These are phyloP conservation scores for Toxotes chatareus DNA, from an alignment of 2,113 vertebrate genomes.

Conservation along the genomic window DNA sequence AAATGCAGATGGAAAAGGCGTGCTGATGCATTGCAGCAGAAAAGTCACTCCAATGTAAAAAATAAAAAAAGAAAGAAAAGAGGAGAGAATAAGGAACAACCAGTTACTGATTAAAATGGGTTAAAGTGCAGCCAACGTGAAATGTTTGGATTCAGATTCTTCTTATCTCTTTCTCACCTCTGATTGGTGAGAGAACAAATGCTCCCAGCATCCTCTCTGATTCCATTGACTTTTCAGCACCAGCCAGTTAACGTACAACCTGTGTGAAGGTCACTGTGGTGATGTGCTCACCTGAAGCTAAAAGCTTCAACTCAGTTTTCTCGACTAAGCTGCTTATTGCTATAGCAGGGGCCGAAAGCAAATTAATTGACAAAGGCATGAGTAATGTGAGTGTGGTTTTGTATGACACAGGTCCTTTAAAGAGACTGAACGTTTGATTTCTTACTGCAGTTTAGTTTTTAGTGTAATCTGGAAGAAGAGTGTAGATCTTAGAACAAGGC, in stretches of 20 bases:
- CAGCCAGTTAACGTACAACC: slow-evolving; percentile 53
- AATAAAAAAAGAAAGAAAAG: too few relatives aligned
- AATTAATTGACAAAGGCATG: slow-evolving; percentile 9
- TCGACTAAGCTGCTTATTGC: slow-evolving; percentile 45
- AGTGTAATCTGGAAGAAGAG: neutral
- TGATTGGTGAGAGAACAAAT: slow-evolving; percentile 13
- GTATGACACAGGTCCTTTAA: neutral
- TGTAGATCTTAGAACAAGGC: neutral
- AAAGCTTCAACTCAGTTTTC: neutral
- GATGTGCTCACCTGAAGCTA: slow-evolving; percentile 12
- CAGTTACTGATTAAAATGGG: rapidly evolving
- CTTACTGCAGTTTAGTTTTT: neutral
- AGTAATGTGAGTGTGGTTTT: neutral
- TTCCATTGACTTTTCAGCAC: slow-evolving; percentile 19
- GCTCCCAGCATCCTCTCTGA: slow-evolving; percentile 4
- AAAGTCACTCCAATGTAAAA: too few relatives aligned
- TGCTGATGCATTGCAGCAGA: too few relatives aligned
- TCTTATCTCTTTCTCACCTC: neutral
- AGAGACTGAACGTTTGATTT: neutral
- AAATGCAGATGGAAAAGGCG: too few relatives aligned
- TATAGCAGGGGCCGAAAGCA: neutral
- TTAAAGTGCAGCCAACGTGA: neutral
- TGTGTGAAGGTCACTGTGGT: slow-evolving; percentile 50
- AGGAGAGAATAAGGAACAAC: neutral
- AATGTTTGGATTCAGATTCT: neutral